Evolutionary conservation across 1,140 invertebrate genomes (phyloP), one percentile per base, ranked within the genome.

Genomic region (Brachionus plicatilis): DNA sequence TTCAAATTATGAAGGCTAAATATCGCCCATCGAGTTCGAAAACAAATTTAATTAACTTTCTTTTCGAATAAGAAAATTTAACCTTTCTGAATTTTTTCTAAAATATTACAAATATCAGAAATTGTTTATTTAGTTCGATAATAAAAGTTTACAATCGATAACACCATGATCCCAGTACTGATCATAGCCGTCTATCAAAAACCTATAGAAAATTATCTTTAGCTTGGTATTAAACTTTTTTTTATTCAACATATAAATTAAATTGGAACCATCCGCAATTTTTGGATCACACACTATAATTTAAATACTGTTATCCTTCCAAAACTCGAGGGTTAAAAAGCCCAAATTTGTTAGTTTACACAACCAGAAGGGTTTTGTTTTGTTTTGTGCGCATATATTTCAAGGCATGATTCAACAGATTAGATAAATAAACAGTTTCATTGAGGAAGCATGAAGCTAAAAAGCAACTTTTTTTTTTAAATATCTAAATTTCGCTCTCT

Each of bases 71-170:
- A 68, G 33, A 68, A 68, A 68, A 33, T 68, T 41, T 68, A 68
- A 68, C 66, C 66, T 68, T 68, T 68, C 3, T 4, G 24, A 68
- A 68, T 14, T 68, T 33, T 68, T 68, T 17, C 27, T 68, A 5
- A 68, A 68, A 68, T 5, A 68, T 41, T 60, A 68, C 33, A 68
- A 33, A 68, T 33, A 33, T 29, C 20, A 68, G 4, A 33, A 68
- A 68, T 68, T 68, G 66, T 68, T 68, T 68, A 68, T 68, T 68
- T 68, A 68, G 66, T 17, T 68, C 66, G 66, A 37, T 68, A 68
- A 29, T 68, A 24, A 33, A 33, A 68, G 14, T 14, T 33, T 68
- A 68, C 33, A 33, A 33, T 68, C 4, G 14, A 33, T 14, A 68
- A 68, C 33, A 33, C 33, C 27, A 33, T 68, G 66, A 33, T 33